Evolutionary conservation across 2,797 vertebrate genomes (phyloP).

Genomic region (Galago senegalensis): DNA sequence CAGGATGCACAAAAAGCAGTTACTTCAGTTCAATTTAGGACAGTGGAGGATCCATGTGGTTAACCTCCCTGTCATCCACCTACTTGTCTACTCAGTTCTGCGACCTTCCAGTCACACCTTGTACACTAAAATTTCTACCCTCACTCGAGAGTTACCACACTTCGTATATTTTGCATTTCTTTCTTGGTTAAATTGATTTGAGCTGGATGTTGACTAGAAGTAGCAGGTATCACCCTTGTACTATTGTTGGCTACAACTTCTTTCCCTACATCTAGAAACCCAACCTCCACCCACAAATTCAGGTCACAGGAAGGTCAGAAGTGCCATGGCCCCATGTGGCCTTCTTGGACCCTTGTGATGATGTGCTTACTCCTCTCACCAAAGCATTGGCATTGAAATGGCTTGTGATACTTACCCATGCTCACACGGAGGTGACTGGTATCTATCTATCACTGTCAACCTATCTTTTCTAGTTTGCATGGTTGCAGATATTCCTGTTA

Average conservation of each 20-base stretch:
- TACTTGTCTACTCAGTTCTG: neutral
- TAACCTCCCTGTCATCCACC: neutral
- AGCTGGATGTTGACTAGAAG: neutral
- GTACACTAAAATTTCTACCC: neutral
- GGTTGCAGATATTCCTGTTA: neutral
- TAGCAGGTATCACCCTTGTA: neutral
- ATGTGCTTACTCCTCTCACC: neutral
- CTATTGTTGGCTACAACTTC: neutral
- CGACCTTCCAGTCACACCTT: neutral
- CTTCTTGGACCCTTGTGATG: neutral
- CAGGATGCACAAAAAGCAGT: neutral
- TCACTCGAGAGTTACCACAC: slow-evolving; percentile 15
- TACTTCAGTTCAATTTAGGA: neutral
- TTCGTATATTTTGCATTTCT: neutral
- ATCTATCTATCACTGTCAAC: neutral
- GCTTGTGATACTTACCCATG: neutral
- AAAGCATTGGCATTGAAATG: neutral
- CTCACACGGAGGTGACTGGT: neutral
- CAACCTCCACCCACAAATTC: neutral
- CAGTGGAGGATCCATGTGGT: neutral
- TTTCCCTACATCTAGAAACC: neutral
- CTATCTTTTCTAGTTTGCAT: neutral
- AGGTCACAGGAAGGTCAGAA: neutral
- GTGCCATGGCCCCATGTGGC: neutral
- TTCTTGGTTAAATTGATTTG: neutral